Percentiles rank a stretch among this genome's conserved stretches.
Conservation (phyloP, 2,797 vertebrate genomes). For the Enoplosus armatus region DNA sequence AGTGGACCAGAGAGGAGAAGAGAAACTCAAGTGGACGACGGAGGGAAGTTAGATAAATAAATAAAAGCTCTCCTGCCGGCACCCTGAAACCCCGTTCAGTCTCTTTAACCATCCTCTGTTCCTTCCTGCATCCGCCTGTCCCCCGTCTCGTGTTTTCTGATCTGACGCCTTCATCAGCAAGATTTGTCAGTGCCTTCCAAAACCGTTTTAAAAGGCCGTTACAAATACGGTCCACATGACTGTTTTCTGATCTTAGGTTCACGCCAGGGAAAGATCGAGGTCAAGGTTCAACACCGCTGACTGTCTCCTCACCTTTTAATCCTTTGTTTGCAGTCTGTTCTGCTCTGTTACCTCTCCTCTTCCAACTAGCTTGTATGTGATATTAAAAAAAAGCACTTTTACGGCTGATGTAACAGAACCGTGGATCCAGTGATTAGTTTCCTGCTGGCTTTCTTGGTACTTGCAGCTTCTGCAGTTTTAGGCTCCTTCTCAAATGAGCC, state of each 20-base stretch:
- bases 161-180: neutral
- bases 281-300: neutral
- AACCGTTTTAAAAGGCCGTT: neutral
- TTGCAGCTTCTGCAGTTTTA: neutral
- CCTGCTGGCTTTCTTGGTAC: neutral
- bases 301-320: too few species aligned
- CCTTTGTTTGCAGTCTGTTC: neutral
- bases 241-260: neutral
- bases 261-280: neutral
- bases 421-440: neutral
- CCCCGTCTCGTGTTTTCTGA: neutral
- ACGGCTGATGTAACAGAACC: neutral
- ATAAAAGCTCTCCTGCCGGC: neutral
- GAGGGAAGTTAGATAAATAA: neutral
- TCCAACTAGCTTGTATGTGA: neutral
- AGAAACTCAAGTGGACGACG: neutral
- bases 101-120: neutral
- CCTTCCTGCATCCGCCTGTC: neutral
- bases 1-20: conserved; percentile 22
- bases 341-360: neutral
- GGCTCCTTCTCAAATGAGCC: neutral
- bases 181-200: neutral
- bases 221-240: neutral
- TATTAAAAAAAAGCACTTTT: neutral
- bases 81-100: neutral